Percentiles rank a stretch among this genome's conserved stretches.
phyloP scores from a whole-genome alignment of 35 echinoderm and acorn worm species.

The Chiridota heheva region DNA sequence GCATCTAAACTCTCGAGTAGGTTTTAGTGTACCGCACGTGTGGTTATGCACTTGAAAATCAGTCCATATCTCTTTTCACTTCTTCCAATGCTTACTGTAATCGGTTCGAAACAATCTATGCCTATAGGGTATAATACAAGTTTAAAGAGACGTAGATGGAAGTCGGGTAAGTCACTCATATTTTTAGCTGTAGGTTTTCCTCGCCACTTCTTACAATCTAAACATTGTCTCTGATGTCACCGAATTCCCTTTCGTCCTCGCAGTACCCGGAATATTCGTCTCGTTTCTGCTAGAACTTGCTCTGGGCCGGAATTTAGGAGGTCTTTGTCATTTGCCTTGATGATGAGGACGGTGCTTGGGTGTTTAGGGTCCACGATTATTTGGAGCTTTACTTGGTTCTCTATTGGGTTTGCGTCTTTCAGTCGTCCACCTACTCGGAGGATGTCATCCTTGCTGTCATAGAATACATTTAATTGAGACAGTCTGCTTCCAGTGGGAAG shows the following conservation, averaged over 20 bases:
- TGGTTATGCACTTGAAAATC: constrained; percentile 8
- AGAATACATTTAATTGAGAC: background rate
- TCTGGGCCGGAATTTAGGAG: constrained; percentile 19
- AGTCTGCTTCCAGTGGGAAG: background rate
- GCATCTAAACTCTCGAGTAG: constrained; percentile 14
- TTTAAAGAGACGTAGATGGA: background rate
- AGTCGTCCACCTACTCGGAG: background rate
- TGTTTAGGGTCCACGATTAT: constrained; percentile 21
- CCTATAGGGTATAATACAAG: constrained; percentile 21
- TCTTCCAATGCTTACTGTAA: background rate
- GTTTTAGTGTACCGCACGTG: constrained; percentile 4
- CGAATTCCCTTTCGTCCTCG: constrained; percentile 16
- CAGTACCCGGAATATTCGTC: constrained; percentile 1
- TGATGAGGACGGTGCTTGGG: background rate
- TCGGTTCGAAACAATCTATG: constrained; percentile 5
- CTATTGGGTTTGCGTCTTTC: background rate
- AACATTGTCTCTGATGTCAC: constrained; percentile 14
- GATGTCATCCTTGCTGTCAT: background rate
- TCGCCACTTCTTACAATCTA: constrained; percentile 13
- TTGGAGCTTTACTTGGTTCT: background rate
- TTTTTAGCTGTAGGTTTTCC: background rate
- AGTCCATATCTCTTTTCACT: constrained; percentile 22
- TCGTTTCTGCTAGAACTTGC: background rate
- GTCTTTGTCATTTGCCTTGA: constrained; percentile 16
- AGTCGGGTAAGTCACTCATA: constrained; percentile 7